Evolutionary conservation across 2,888 invertebrate species (phyloP).

Genomic region (Yponomeuta plumbellus): DNA sequence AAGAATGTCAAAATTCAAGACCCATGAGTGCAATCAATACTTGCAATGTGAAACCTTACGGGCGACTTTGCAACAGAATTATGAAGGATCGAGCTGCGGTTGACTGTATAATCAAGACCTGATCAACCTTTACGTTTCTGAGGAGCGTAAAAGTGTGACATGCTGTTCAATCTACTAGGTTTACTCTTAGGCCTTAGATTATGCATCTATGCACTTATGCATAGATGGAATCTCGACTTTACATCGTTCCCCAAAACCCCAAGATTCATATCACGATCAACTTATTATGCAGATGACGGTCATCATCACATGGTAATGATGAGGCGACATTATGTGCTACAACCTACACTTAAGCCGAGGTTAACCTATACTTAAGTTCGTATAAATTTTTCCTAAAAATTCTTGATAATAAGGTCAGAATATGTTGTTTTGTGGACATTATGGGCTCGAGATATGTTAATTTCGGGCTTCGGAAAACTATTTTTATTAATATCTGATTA

Average conservation of each 20-base stretch:
- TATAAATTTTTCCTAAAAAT: slow-evolving; percentile 18
- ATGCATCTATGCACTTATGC: no score
- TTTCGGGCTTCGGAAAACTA: slow-evolving; percentile 3
- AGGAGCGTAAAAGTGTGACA: no score
- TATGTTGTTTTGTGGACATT: slow-evolving; percentile 18
- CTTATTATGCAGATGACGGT: slow-evolving; percentile 27
- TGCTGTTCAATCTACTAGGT: no score
- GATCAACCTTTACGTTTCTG: no score
- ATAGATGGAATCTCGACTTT: neutral
- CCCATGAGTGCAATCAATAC: no score
- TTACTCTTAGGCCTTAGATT: no score
- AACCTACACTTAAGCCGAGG: slow-evolving; percentile 30
- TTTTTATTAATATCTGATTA: neutral
- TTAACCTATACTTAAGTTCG: slow-evolving; percentile 15
- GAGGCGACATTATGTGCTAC: slow-evolving; percentile 27
- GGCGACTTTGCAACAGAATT: no score
- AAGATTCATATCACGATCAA: slow-evolving; percentile 15
- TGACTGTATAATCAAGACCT: no score
- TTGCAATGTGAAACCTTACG: no score
- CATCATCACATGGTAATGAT: slow-evolving; percentile 29
- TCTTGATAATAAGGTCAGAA: slow-evolving; percentile 12
- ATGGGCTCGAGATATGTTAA: slow-evolving; percentile 15
- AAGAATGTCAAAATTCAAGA: no score
- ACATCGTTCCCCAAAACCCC: slow-evolving; percentile 4
- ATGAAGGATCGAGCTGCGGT: no score